These are phyloP conservation scores for Muscicapa comitata DNA, from an alignment of 2,797 vertebrate genomes.

Conservation along the genomic window DNA sequence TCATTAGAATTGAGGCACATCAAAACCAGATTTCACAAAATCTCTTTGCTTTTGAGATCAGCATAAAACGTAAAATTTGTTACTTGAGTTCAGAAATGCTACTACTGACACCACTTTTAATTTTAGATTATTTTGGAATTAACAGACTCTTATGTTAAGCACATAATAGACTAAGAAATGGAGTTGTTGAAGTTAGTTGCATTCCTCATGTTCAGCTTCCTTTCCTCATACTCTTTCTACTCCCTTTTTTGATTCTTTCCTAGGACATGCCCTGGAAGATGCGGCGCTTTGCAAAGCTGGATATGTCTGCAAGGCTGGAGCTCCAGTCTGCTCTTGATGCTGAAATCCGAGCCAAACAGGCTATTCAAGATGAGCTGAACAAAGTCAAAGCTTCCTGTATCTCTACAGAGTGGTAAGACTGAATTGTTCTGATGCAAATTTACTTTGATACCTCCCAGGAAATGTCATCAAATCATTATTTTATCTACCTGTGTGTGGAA, in stretches of 20 bases:
- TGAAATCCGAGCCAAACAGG: slow-evolving; percentile 96
- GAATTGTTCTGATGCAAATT: not conserved
- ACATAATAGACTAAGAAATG: not conserved
- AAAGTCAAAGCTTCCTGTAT: slow-evolving; percentile 94
- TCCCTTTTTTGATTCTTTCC: not conserved
- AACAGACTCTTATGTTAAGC: not conserved
- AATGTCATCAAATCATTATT: not conserved
- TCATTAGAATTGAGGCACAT: not conserved
- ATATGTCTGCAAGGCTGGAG: slow-evolving; percentile 97
- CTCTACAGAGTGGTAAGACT: slow-evolving; percentile 90
- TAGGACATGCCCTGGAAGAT: slow-evolving; percentile 99
- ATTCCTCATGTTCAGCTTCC: not conserved
- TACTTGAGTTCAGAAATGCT: not conserved
- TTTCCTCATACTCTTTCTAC: not conserved
- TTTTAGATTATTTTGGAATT: not conserved
- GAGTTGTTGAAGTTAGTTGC: not conserved
- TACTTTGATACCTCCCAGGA: not conserved
- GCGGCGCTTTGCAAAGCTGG: slow-evolving; percentile 96
- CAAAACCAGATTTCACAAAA: not conserved
- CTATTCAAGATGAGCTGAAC: slow-evolving; percentile 95
- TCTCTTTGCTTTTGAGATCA: not conserved
- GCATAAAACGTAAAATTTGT: not conserved
- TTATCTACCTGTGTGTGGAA: not conserved
- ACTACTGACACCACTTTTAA: not conserved
- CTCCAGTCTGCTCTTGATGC: slow-evolving; percentile 95